phyloP scores from a whole-genome alignment of 2,113 vertebrate genomes.

The Petaurus breviceps region DNA sequence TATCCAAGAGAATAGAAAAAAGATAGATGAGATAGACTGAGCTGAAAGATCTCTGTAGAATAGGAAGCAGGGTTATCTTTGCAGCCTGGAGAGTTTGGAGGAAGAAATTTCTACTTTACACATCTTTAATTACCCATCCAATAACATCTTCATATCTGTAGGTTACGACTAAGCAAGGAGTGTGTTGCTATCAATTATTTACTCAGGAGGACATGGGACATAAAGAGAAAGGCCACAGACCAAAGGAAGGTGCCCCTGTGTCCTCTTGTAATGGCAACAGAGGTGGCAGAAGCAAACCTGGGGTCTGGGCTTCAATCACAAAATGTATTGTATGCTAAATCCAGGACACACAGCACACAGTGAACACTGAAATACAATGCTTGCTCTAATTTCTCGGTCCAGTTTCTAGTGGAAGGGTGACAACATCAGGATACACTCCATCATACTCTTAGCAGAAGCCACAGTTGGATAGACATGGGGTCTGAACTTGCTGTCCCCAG shows the following conservation, averaged over 20 bases:
- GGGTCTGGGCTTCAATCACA: not conserved
- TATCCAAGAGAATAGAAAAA: not conserved
- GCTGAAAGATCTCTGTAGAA: not conserved
- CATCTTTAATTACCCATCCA: not conserved
- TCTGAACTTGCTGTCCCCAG: conserved; percentile 63
- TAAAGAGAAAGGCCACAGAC: not conserved
- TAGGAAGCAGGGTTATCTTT: not conserved
- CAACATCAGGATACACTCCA: conserved; percentile 72
- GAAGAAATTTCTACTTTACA: not conserved
- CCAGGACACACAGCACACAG: conserved; percentile 41
- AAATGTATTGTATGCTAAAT: not conserved
- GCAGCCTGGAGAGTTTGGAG: not conserved
- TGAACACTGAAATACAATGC: not conserved
- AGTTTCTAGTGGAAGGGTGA: conserved; percentile 47
- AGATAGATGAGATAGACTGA: not conserved
- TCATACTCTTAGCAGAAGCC: conserved; percentile 65
- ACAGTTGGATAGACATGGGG: conserved; percentile 64
- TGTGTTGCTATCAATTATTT: not conserved
- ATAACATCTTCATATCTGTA: not conserved
- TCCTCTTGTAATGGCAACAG: conserved; percentile 38
- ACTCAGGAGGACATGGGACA: not conserved
- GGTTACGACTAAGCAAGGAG: not conserved
- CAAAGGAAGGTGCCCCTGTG: not conserved
- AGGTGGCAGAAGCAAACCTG: not conserved
- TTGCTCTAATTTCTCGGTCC: not conserved